phyloP scores from a whole-genome alignment of 2,797 vertebrate species.

The Neosalanx taihuensis region DNA sequence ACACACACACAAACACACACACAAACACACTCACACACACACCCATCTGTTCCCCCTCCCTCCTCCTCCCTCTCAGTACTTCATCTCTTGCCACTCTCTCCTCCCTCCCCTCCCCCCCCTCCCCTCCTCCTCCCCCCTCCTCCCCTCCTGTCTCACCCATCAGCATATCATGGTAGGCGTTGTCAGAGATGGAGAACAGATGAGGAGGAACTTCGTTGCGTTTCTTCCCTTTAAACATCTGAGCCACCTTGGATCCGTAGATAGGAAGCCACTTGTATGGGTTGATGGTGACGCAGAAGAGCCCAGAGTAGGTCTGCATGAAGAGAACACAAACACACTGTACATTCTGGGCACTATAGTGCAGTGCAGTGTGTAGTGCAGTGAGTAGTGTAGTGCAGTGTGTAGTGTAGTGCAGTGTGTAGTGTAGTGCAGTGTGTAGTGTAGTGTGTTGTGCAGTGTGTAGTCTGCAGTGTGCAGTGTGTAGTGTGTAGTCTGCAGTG shows the following conservation, averaged over 20 bases:
- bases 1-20: not conserved
- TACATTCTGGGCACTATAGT: not conserved
- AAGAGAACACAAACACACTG: not conserved
- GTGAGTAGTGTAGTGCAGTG: no score
- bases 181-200: conserved; percentile 76
- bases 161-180: conserved; percentile 69
- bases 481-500: no score
- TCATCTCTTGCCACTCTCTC: not conserved
- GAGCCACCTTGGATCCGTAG: conserved; percentile 63
- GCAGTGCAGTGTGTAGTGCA: no score
- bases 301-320: conserved; percentile 68
- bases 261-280: conserved; percentile 74
- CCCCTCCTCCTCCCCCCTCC: not conserved
- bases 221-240: conserved; percentile 72
- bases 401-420: no score
- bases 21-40: conserved; percentile 25
- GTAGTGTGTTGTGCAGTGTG: no score
- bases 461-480: no score
- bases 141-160: conserved; percentile 50
- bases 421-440: no score
- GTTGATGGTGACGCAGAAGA: conserved; percentile 74
- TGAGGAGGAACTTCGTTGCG: conserved; percentile 69
- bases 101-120: not conserved
- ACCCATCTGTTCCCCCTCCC: conserved; percentile 3
- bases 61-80: not conserved